Evolutionary conservation across 2,888 invertebrate species (phyloP).

Genomic region (Drosophila multiciliata): DNA sequence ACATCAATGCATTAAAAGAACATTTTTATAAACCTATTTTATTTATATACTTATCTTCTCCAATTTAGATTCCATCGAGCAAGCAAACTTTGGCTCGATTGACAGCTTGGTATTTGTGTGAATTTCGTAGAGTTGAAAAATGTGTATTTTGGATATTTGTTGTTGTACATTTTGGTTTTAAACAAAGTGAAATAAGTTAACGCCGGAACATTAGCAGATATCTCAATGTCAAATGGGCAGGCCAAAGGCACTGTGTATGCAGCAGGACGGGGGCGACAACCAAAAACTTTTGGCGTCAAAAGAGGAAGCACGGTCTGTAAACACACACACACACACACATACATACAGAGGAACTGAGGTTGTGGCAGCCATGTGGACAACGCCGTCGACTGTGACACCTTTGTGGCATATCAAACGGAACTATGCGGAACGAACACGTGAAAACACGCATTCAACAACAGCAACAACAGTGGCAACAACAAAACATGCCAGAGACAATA

Average conservation of each 20-base stretch:
- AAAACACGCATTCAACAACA: constrained; percentile 61
- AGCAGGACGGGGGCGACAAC: not conserved
- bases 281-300: constrained; percentile 46
- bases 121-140: not conserved
- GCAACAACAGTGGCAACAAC: constrained; percentile 42
- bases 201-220: constrained; percentile 31
- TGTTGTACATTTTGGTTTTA: constrained; percentile 15
- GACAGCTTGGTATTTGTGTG: not conserved
- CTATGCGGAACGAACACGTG: constrained; percentile 80
- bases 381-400: constrained; percentile 69
- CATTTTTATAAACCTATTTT: not conserved
- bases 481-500: constrained; percentile 73
- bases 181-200: constrained; percentile 32
- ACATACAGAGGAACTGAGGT: constrained; percentile 35
- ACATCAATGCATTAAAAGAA: not conserved
- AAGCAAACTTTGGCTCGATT: not conserved
- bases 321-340: constrained; percentile 7
- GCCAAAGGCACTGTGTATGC: constrained; percentile 8
- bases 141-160: constrained; percentile 19
- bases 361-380: constrained; percentile 57
- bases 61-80: not conserved
- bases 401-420: constrained; percentile 80
- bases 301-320: constrained; percentile 41
- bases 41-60: not conserved
- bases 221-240: constrained; percentile 51